Percentiles rank a stretch among this genome's conserved stretches.
Evolutionary conservation across 2,113 vertebrate genomes (phyloP).

Genomic region (Corythoichthys intestinalis): DNA sequence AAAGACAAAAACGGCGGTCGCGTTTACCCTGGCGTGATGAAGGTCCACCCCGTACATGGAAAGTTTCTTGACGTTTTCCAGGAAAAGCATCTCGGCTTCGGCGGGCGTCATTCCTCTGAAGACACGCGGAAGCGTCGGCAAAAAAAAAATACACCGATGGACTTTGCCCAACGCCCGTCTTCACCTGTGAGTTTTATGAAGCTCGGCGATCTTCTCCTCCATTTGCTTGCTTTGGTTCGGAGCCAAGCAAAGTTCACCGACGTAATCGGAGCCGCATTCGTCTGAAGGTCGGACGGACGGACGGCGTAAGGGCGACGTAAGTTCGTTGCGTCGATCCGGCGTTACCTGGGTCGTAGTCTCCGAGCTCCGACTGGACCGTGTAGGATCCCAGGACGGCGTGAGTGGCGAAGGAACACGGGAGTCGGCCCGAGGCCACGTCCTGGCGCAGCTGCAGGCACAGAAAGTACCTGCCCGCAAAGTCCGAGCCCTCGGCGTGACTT

Average conservation of each 20-base stretch:
- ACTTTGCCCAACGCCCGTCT: background rate
- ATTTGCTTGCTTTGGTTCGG: slow-evolving; percentile 93
- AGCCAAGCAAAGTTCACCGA: slow-evolving; percentile 87
- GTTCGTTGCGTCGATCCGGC: too few relatives aligned
- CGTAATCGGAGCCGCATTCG: slow-evolving; percentile 81
- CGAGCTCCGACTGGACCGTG: slow-evolving; percentile 91
- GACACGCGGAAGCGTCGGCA: slow-evolving; percentile 6
- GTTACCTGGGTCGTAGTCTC: slow-evolving; percentile 82
- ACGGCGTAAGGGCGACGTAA: background rate
- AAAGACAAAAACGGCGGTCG: background rate
- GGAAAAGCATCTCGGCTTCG: slow-evolving; percentile 95
- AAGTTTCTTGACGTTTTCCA: slow-evolving; percentile 96
- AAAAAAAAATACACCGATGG: too few relatives aligned
- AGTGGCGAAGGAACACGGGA: slow-evolving; percentile 93
- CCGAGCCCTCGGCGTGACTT: too few relatives aligned
- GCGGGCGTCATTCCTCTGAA: slow-evolving; percentile 93
- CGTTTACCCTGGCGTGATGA: slow-evolving; percentile 88
- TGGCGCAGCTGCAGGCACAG: slow-evolving; percentile 93
- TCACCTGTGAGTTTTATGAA: slow-evolving; percentile 91
- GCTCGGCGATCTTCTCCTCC: slow-evolving; percentile 90
- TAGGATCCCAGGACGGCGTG: slow-evolving; percentile 90
- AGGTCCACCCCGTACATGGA: slow-evolving; percentile 99
- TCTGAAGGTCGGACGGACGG: slow-evolving; percentile 61
- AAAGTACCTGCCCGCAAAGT: slow-evolving; percentile 81
- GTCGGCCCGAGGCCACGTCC: slow-evolving; percentile 85